Percentiles rank a stretch among this genome's conserved stretches.
Evolutionary conservation across 1,140 invertebrate species (phyloP).

Genomic region (Drosophila rufa): DNA sequence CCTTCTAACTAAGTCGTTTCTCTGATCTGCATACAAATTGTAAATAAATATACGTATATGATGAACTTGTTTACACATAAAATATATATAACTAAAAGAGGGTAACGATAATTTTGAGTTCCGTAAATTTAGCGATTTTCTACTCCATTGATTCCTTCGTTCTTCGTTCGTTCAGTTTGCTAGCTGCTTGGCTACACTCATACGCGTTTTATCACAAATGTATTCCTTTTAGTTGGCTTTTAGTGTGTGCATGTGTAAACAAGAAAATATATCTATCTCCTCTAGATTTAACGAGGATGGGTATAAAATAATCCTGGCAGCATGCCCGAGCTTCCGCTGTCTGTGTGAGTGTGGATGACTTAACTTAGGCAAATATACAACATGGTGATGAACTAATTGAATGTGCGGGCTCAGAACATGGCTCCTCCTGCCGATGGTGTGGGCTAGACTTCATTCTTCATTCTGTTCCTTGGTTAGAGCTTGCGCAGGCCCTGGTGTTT

Average conservation of each 20-base stretch:
- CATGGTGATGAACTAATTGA: constrained; percentile 37
- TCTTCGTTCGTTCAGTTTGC: not conserved
- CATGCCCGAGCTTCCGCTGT: constrained; percentile 26
- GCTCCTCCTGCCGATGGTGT: constrained; percentile 6
- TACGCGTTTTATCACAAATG: constrained; percentile 54
- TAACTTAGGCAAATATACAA: constrained; percentile 77
- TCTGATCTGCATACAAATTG: constrained; percentile 35
- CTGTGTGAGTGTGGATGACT: constrained; percentile 42
- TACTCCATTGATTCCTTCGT: not conserved
- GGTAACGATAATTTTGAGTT: constrained; percentile 34
- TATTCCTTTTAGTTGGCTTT: constrained; percentile 60
- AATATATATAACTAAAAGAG: constrained; percentile 39
- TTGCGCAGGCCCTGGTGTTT: constrained; percentile 68
- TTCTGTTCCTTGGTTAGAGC: constrained; percentile 29
- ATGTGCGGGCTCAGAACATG: constrained; percentile 37
- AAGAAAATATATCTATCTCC: constrained; percentile 38
- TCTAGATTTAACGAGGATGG: constrained; percentile 16
- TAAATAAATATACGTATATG: constrained; percentile 50
- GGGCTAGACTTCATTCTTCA: not conserved
- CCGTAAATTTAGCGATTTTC: constrained; percentile 18
- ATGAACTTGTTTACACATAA: constrained; percentile 34
- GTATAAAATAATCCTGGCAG: constrained; percentile 22
- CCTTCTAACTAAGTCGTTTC: constrained; percentile 47
- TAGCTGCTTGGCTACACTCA: constrained; percentile 15
- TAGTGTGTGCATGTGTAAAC: constrained; percentile 42